Percentiles rank a stretch among this genome's conserved stretches.
phyloP scores from a whole-genome alignment of 2,113 vertebrate genomes.

The Muntiacus reevesi region DNA sequence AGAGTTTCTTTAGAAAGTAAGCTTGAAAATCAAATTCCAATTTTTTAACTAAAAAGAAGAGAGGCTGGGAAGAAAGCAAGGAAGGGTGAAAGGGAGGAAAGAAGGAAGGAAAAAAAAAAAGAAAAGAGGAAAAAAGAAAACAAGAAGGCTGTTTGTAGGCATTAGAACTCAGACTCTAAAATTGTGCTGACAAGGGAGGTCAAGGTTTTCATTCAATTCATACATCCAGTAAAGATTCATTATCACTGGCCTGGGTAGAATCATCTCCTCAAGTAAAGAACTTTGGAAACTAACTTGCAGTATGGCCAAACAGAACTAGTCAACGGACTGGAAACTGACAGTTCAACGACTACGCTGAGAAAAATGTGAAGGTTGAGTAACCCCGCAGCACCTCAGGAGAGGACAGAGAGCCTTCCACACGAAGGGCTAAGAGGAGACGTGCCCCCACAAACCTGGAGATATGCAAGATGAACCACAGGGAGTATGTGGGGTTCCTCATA shows the following conservation, averaged over 20 bases:
- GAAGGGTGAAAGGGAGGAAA: too few species aligned
- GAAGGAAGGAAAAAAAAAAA: neutral
- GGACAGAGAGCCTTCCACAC: neutral
- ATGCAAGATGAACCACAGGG: neutral
- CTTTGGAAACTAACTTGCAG: neutral
- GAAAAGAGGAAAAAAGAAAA: neutral
- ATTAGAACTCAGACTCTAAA: neutral
- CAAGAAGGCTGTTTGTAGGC: neutral
- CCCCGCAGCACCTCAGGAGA: neutral
- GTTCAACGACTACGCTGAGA: neutral
- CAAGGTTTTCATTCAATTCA: neutral
- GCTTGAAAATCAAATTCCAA: neutral
- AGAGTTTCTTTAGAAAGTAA: neutral
- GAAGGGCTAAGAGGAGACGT: neutral
- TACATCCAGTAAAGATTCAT: neutral
- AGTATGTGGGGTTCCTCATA: neutral
- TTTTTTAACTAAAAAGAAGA: neutral
- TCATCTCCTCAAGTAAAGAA: neutral
- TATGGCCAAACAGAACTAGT: neutral
- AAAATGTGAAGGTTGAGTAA: neutral
- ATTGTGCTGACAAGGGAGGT: neutral
- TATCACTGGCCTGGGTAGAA: neutral
- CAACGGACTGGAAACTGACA: neutral
- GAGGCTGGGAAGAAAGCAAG: neutral
- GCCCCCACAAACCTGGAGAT: neutral